Evolutionary conservation across 2,797 vertebrate species (phyloP), one percentile per base, ranked within the genome.

Genomic region (Malacoctenus gilli): DNA sequence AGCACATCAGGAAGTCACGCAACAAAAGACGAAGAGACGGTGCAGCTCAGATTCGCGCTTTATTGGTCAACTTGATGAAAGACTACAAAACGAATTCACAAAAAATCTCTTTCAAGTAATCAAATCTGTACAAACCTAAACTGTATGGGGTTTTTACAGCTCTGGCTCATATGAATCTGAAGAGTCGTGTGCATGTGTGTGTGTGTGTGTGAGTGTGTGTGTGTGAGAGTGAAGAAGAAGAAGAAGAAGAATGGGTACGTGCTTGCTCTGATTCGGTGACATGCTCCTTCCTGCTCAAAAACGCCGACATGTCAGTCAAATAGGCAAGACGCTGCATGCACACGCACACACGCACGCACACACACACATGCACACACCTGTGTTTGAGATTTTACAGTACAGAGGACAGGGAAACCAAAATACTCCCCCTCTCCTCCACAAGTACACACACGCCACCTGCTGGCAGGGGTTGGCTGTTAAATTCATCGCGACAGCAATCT

Each of bases 31-130:
- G 0, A 8, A n/a, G 5, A 59, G 8, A 43, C 61, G 14, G 6
- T 47, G 44, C 70, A 81, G 64, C 75, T 87, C 85, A 90, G 90
- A 92, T 89, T 90, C 83, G 90, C 59, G 86, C 85, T 92, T 93
- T 92, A 93, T 92, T 93, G 89, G 89, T 91, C 87, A 89, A 92
- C 89, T 89, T 90, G 86, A 90, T 91, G 90, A 91, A 89, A 89
- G 84, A 90, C 89, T 92, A 93, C 89, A 91, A 91, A 91, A 91
- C 89, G 86, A 90, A 91, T 87, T 90, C 88, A 90, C 87, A 89
- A 89, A 87, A 86, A 88, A 89, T 89, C 84, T 90, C 85, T 87
- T 89, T 90, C 90, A 92, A 91, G 89, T 92, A 91, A 89, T 90
- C 87, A 90, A 89, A 87, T 89, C 90, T 91, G 89, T 92, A 91